A percentile compares a stretch with the other conserved stretches of the same genome.
These are phyloP conservation scores for Arnoldichthys spilopterus DNA, from an alignment of 2,797 vertebrate genomes.

Conservation along the genomic window DNA sequence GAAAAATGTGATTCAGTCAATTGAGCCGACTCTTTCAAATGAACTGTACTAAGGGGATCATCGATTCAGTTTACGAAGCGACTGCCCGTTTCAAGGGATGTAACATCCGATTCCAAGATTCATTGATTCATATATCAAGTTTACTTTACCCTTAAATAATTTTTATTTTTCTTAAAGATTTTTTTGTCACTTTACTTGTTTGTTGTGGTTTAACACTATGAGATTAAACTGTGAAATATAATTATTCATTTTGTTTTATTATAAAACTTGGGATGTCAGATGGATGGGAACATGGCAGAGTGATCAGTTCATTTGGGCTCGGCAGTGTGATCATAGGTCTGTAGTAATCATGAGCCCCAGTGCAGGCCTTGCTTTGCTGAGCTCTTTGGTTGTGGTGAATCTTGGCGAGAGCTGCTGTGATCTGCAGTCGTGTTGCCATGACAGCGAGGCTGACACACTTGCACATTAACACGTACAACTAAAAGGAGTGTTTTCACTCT, in stretches of 20 bases:
- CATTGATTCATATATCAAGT: no score
- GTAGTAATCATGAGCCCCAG: neutral
- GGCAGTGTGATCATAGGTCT: neutral
- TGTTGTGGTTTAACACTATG: no score
- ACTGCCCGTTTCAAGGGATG: neutral
- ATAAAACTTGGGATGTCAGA: no score
- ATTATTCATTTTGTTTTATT: no score
- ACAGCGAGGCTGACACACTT: conserved; percentile 42
- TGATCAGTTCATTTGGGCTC: no score
- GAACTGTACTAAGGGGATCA: neutral
- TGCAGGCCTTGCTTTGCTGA: neutral
- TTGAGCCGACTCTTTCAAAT: neutral
- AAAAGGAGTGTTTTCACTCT: neutral
- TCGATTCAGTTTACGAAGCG: neutral
- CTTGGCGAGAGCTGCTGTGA: neutral
- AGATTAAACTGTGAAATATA: no score
- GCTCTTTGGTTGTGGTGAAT: neutral
- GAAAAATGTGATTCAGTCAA: neutral
- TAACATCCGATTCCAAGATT: no score
- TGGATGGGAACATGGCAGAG: no score
- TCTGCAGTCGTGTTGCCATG: conserved; percentile 50
- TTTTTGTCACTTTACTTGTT: no score
- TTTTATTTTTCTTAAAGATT: no score
- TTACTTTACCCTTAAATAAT: no score
- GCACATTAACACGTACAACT: neutral